Evolutionary conservation across 2,888 invertebrate genomes (phyloP).

Genomic region (Yponomeuta evonymella): DNA sequence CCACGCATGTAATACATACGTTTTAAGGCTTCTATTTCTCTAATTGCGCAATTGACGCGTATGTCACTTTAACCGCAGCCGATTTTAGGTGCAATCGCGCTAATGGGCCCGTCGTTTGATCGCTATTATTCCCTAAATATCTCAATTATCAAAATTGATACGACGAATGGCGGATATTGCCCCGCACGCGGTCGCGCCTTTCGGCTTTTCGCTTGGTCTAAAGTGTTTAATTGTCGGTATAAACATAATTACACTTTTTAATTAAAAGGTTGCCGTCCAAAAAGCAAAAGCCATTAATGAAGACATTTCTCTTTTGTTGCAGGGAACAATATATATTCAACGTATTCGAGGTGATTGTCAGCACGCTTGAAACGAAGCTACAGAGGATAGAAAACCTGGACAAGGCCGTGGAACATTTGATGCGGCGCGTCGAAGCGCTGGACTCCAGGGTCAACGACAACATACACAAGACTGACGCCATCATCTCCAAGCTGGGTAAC

Average conservation of each 20-base stretch:
- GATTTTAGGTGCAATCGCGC: slow-evolving; percentile 61
- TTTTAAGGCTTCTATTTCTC: slow-evolving; percentile 43
- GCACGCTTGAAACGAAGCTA: slow-evolving; percentile 90
- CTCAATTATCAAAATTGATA: slow-evolving; percentile 14
- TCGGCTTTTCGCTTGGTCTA: not conserved
- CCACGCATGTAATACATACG: slow-evolving; percentile 35
- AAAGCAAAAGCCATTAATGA: slow-evolving; percentile 18
- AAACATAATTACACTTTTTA: not conserved
- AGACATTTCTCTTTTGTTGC: slow-evolving; percentile 64
- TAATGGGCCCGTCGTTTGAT: slow-evolving; percentile 61
- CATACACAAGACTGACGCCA: slow-evolving; percentile 89
- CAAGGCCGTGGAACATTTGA: slow-evolving; percentile 90
- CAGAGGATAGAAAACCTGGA: slow-evolving; percentile 92
- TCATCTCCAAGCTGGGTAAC: slow-evolving; percentile 84
- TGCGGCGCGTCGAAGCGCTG: slow-evolving; percentile 88
- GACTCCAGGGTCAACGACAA: slow-evolving; percentile 89
- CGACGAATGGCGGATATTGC: slow-evolving; percentile 18
- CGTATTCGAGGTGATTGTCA: slow-evolving; percentile 92
- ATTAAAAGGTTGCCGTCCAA: not conserved
- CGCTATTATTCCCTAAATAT: slow-evolving; percentile 17
- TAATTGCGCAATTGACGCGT: slow-evolving; percentile 38
- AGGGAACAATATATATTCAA: slow-evolving; percentile 92
- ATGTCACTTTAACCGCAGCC: slow-evolving; percentile 36
- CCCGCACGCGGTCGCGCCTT: not conserved
- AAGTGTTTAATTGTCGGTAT: slow-evolving; percentile 8